phyloP scores from a whole-genome alignment of 2,797 vertebrate species.

The Anguilla megastoma region DNA sequence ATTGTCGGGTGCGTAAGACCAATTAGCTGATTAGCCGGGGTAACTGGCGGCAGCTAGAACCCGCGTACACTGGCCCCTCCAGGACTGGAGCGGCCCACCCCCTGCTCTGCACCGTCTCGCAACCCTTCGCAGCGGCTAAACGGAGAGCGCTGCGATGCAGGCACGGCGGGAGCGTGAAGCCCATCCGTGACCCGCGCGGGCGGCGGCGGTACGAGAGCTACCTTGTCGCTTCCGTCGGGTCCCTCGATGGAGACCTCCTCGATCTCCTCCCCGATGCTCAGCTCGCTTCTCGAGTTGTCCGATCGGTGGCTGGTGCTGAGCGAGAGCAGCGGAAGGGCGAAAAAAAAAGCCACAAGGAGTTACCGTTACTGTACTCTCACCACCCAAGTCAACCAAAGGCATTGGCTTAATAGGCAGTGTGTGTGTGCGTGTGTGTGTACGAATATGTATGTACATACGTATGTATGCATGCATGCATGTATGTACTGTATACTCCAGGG shows the following conservation, averaged over 20 bases:
- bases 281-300: constrained; percentile 81
- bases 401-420: no score
- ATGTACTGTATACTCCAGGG: not conserved
- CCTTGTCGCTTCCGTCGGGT: constrained; percentile 83
- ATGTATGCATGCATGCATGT: not conserved
- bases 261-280: constrained; percentile 91
- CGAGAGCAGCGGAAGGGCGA: constrained; percentile 31
- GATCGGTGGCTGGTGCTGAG: constrained; percentile 80
- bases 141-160: not conserved
- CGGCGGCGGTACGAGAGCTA: constrained; percentile 45
- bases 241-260: constrained; percentile 86
- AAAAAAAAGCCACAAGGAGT: not conserved
- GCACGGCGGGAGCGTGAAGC: not conserved
- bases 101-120: no score
- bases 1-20: no score
- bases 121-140: no score
- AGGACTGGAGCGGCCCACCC: no score
- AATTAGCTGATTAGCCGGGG: no score
- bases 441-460: not conserved
- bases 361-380: not conserved
- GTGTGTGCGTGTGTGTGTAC: not conserved
- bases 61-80: no score
- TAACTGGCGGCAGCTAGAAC: no score
- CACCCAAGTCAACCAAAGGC: not conserved
- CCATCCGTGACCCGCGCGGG: not conserved